Conservation (phyloP, 2,888 invertebrate genomes). For the Polylopha cassiicola region DNA sequence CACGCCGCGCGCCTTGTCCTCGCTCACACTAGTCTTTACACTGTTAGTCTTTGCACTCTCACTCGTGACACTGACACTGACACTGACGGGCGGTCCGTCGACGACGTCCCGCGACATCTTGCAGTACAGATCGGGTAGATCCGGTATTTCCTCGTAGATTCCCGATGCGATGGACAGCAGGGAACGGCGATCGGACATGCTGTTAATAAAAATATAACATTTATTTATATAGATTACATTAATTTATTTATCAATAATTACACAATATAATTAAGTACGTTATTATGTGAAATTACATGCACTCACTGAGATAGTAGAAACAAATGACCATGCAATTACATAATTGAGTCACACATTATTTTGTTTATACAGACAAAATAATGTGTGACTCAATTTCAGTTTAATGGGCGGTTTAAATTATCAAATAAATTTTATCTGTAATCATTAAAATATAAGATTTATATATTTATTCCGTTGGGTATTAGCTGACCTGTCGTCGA, state of each 20-base stretch:
- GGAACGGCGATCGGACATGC: conserved; percentile 70
- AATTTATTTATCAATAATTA: no score
- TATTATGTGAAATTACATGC: no score
- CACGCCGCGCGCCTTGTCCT: conserved; percentile 28
- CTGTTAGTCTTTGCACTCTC: neutral
- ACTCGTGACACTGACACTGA: no score
- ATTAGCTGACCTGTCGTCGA: conserved; percentile 36
- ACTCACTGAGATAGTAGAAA: no score
- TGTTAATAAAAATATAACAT: no score
- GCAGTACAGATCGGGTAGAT: conserved; percentile 40
- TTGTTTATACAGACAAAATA: no score
- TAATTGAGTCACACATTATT: no score
- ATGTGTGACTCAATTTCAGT: no score
- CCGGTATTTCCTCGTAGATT: conserved; percentile 83
- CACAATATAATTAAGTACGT: no score
- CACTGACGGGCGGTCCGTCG: neutral
- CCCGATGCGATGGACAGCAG: conserved; percentile 80
- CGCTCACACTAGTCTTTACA: conserved; percentile 8
- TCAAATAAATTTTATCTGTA: neutral
- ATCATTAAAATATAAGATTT: neutral
- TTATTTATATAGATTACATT: no score
- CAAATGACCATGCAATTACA: no score
- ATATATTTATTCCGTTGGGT: neutral
- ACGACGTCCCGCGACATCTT: conserved; percentile 13
- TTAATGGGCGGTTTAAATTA: no score